Evolutionary conservation across 64 coral and sea anemone species (phyloP).

Genomic region (Montipora foliosa): DNA sequence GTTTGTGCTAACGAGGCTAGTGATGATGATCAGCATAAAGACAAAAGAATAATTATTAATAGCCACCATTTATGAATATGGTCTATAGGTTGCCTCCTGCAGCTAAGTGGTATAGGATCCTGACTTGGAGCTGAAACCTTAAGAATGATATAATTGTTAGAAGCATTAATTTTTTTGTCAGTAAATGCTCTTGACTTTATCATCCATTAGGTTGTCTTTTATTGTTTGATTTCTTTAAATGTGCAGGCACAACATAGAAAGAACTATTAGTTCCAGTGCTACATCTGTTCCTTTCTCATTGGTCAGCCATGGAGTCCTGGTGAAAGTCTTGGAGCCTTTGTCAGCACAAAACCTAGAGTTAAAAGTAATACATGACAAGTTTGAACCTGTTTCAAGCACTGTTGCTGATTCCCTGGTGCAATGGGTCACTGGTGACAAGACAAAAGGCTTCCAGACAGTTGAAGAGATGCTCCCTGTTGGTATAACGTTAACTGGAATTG

Average conservation of each 20-base stretch:
- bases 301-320: conserved; percentile 17
- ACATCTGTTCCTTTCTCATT: conserved; percentile 83
- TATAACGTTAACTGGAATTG: conserved; percentile 89
- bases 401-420: conserved; percentile 81
- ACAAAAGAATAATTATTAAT: no score
- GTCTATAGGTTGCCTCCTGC: no score
- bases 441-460: conserved; percentile 93
- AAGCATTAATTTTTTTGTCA: no score
- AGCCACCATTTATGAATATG: no score
- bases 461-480: conserved; percentile 85
- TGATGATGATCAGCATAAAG: no score
- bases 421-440: conserved; percentile 97
- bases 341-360: conserved; percentile 73
- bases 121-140: no score
- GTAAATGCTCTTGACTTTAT: not conserved
- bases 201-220: not conserved
- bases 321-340: conserved; percentile 82
- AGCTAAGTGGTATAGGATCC: no score
- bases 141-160: no score
- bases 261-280: conserved; percentile 65
- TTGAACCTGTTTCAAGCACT: conserved; percentile 79
- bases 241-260: conserved; percentile 81
- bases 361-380: conserved; percentile 88
- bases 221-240: not conserved
- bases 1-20: no score